Evolutionary conservation across 2,113 vertebrate genomes (phyloP).

Genomic region (Corynorhinus townsendii): DNA sequence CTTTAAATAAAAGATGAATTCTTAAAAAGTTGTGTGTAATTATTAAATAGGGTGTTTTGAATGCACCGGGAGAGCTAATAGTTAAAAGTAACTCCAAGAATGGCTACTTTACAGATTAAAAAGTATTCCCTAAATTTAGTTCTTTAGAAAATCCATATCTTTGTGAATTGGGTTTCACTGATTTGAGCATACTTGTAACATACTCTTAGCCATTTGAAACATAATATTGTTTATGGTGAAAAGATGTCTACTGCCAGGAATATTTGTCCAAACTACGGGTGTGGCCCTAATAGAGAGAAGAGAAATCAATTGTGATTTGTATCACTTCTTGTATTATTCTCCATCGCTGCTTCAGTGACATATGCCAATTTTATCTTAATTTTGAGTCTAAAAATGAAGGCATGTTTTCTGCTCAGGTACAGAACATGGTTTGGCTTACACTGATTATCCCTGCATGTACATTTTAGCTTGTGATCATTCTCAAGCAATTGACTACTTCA

Average conservation of each 20-base stretch:
- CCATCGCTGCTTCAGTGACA: background rate
- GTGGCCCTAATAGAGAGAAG: background rate
- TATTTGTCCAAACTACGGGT: background rate
- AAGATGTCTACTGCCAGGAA: background rate
- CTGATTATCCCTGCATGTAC: background rate
- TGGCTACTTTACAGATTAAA: background rate
- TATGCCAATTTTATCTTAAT: background rate
- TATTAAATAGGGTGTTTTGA: conserved; percentile 43
- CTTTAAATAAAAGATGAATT: conserved; percentile 59
- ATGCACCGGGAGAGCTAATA: conserved; percentile 6
- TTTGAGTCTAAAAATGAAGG: background rate
- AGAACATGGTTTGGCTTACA: background rate
- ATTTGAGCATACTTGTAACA: background rate
- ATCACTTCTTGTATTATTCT: background rate
- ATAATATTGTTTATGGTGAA: background rate
- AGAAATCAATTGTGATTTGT: background rate
- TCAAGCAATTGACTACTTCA: conserved; percentile 22
- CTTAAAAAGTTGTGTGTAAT: conserved; percentile 76
- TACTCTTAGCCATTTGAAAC: background rate
- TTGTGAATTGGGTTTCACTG: conserved; percentile 10
- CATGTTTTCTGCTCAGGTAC: background rate
- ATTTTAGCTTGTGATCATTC: conserved; percentile 10
- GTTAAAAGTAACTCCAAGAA: conserved; percentile 33
- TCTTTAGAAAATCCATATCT: conserved; percentile 31
- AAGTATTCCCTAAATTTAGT: conserved; percentile 10